A percentile compares a stretch with the other conserved stretches of the same genome.
These are phyloP conservation scores for Tachina grossa DNA, from an alignment of 2,888 invertebrate genomes.

Conservation along the genomic window DNA sequence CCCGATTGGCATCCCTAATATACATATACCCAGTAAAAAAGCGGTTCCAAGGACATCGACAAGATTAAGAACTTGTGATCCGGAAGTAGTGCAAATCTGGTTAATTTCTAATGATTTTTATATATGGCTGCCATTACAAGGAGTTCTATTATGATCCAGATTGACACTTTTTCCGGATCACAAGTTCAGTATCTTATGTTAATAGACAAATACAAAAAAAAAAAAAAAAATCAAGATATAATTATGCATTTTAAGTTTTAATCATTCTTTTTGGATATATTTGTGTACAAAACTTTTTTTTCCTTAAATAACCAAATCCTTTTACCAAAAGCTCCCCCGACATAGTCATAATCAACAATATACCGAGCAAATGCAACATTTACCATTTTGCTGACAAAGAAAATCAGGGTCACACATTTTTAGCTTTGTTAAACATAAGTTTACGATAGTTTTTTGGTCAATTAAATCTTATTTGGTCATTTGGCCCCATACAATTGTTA, in stretches of 20 bases:
- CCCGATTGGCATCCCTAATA: no score
- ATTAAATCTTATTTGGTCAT: conserved; percentile 79
- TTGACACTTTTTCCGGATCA: no score
- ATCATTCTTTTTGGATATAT: background rate
- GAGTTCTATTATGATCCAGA: no score
- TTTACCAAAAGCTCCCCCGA: background rate
- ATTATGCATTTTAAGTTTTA: background rate
- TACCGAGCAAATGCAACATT: conserved; percentile 15
- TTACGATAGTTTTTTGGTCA: conserved; percentile 81
- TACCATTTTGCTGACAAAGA: conserved; percentile 77
- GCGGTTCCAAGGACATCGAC: no score
- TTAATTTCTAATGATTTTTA: no score
- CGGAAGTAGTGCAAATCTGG: no score
- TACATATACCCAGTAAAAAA: no score
- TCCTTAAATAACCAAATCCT: background rate
- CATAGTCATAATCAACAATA: background rate
- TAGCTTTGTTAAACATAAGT: conserved; percentile 80
- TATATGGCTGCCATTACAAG: no score
- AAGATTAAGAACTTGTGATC: no score
- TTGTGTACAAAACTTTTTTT: background rate
- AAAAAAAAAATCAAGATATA: background rate
- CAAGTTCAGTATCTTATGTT: background rate
- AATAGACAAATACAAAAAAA: background rate
- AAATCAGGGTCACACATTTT: conserved; percentile 80
- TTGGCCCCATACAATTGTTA: conserved; percentile 38